Base-by-base conservation (phyloP, 2,113 vertebrate species). In the Epinephelus cyanopodus region DNA sequence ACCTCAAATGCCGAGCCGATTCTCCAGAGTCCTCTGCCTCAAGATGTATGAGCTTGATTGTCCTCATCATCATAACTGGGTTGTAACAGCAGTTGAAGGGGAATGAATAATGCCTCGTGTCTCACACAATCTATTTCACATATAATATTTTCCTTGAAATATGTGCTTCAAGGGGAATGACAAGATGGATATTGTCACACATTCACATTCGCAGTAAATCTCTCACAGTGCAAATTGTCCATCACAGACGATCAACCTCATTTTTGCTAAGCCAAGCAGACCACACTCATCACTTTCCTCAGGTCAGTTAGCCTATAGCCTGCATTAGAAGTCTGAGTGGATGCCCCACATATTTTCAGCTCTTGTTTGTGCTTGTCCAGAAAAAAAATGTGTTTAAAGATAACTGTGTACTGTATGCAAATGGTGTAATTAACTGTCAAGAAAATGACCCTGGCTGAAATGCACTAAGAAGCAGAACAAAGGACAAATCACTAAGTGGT, bases 91-190 rank as follows among this genome's bases (percentile, higher is more conserved):
- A 67, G 29, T 23, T 58, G 64, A 78, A 62, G 42, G 68, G 33
- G 58, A 82, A 61, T 11, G 4, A 45, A 70, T 74, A 60, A 76
- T 75, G 13, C 50, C 63, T 61, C 53, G 61, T 63, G 70, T 76
- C 65, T 67, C 33, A 73, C 21, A 3, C 62, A 77, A 56, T 86
- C 63, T 60, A 48, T 56, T 74, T 74, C 61, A 53, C 56, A 21
- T 19, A 6, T 2, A 29, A 37, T 27, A 67, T 61, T 57, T 56
- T 29, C 4, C 15, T 50, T 37, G 18, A 69, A 75, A 79, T n/a
- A 33, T 25, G 23, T 42, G 48, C 53, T 47, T 58, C 25, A 61
- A 52, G 13, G 58, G n/a, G 19, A 63, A 67, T 61, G 67, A 60
- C 33, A 37, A 29, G 57, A 29, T 5, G 9, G 37, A 15, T 60